Evolutionary conservation across 2,888 invertebrate genomes (phyloP).

Genomic region (Habrosyne pyritoides): DNA sequence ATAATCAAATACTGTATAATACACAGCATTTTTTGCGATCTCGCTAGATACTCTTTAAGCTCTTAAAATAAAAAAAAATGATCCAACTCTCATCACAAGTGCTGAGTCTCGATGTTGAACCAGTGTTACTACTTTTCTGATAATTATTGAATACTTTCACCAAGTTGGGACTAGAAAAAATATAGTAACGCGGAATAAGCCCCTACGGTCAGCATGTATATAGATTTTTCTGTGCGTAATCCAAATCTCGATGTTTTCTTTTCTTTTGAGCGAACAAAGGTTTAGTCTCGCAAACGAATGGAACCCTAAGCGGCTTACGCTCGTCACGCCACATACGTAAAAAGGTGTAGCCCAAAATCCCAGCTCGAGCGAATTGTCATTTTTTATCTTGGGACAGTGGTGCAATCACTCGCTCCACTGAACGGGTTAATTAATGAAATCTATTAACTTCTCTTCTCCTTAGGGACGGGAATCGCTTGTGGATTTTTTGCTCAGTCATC

Average conservation of each 20-base stretch:
- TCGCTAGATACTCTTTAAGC: too few relatives aligned
- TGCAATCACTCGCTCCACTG: conserved; percentile 81
- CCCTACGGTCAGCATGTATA: background rate
- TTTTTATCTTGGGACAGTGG: conserved; percentile 68
- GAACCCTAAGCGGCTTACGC: conserved; percentile 46
- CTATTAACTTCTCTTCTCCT: conserved; percentile 78
- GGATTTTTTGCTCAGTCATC: conserved; percentile 67
- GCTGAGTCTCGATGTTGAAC: background rate
- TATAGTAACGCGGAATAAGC: background rate
- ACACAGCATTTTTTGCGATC: too few relatives aligned
- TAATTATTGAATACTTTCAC: background rate
- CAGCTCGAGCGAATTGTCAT: conserved; percentile 67
- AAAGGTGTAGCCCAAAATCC: conserved; percentile 62
- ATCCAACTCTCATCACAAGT: background rate
- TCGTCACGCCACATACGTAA: conserved; percentile 48
- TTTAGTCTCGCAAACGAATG: conserved; percentile 27
- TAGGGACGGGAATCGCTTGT: conserved; percentile 61
- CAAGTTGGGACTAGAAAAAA: conserved; percentile 2
- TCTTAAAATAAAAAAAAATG: background rate
- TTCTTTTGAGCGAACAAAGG: conserved; percentile 25
- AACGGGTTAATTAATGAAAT: conserved; percentile 83
- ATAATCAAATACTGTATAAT: too few relatives aligned
- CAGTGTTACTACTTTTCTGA: background rate
- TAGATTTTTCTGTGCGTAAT: conserved; percentile 2
- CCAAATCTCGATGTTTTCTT: conserved; percentile 19